Evolutionary conservation across 2,113 vertebrate species (phyloP).

Genomic region (Propithecus coquereli): DNA sequence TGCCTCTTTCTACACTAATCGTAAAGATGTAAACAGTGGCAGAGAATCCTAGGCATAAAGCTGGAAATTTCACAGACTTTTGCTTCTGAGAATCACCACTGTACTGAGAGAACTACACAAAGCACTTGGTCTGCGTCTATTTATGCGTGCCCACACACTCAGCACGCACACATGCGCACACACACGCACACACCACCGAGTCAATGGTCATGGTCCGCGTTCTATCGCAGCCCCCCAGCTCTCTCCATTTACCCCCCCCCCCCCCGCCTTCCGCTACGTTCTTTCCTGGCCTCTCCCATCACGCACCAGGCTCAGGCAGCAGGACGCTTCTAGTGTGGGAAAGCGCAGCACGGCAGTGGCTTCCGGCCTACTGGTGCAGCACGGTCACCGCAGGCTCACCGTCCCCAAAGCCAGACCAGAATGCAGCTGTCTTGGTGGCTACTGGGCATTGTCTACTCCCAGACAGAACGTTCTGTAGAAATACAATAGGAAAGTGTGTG

Average conservation of each 20-base stretch:
- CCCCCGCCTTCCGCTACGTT: not conserved
- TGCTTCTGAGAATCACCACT: not conserved
- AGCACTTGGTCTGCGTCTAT: not conserved
- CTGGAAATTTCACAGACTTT: not conserved
- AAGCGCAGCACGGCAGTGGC: not conserved
- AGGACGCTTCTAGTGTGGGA: not conserved
- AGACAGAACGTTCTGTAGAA: not conserved
- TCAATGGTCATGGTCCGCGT: not conserved
- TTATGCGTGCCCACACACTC: not conserved
- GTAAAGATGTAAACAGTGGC: not conserved
- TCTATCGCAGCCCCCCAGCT: not conserved
- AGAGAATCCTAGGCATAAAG: not conserved
- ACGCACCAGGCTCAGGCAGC: not conserved
- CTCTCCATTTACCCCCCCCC: not conserved
- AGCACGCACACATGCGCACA: too few relatives aligned
- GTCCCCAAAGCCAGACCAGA: not conserved
- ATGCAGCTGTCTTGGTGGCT: not conserved
- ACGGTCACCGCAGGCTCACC: not conserved
- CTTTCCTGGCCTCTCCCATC: not conserved
- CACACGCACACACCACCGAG: not conserved
- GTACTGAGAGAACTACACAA: not conserved
- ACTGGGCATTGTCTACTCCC: not conserved
- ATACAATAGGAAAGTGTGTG: not conserved
- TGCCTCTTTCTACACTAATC: not conserved
- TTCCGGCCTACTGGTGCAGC: not conserved